Base-by-base conservation (phyloP, 2,888 invertebrate genomes). In the Miltochrista miniata region DNA sequence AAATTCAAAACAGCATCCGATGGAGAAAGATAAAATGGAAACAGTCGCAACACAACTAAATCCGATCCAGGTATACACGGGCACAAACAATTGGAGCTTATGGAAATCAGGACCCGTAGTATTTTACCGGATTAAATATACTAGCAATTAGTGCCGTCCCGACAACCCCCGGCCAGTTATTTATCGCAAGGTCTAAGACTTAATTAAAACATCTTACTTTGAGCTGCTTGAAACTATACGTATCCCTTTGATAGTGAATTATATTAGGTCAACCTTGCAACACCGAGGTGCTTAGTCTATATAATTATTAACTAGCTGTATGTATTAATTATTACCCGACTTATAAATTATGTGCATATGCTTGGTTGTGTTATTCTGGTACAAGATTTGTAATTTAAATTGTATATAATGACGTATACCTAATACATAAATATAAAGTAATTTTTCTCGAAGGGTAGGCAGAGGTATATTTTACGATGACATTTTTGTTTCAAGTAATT, bases 141-240 rank as follows among this genome's bases (percentile, higher is more conserved):
- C 84, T 87, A 81, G 86, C 87, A 89, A 91, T 90, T 90, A 90
- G 89, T 87, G 83, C 80, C 77, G 79, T 74, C 81, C 85, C 76
- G 71, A 78, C 75, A 59, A 68, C 53, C 63, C 77, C 77, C 74
- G 76, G 76, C 79, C 79, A 85, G 86, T 88, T 89, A 87, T 89
- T 90, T 90, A 90, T 89, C 79, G 86, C 82, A 70, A 84, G 85
- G 85, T 79, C 87, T 88, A 81, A 85, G 85, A 85, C 86, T 90
- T 91, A 90, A 91, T 91, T 90, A 90, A 90, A 90, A 87, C 84
- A 87, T 87, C 88, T 88, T 86, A 86, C 85, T 85, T 85, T 84
- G 83, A 84, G 78, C 79, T 74, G 73, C 76, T 73, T 70, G 63
- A 70, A 76, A 81, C 81, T 85, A 74, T 79, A 76, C 65, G 61